These are phyloP conservation scores for Deroplatys truncata DNA, from an alignment of 2,888 invertebrate genomes.

Conservation along the genomic window DNA sequence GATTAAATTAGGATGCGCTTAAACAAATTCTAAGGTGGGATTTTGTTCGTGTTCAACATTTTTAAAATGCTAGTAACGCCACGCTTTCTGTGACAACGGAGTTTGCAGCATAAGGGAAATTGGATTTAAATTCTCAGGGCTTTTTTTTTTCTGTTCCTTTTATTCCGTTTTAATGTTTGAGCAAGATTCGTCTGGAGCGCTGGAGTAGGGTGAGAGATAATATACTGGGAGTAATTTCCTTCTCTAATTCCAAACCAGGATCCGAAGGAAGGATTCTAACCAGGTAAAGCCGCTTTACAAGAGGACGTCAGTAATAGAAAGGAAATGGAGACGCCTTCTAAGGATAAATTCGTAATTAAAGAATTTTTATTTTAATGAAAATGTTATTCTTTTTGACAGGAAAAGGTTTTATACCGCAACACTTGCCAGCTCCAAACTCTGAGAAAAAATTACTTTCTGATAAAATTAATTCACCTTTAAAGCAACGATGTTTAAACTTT, in stretches of 20 bases:
- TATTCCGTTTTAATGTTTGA: not conserved
- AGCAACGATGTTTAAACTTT: no score
- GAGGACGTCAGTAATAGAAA: not conserved
- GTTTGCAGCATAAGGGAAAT: not conserved
- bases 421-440: no score
- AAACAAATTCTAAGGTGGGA: not conserved
- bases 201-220: not conserved
- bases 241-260: not conserved
- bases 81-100: not conserved
- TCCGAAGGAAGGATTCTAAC: not conserved
- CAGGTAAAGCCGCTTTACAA: not conserved
- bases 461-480: no score
- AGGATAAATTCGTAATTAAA: not conserved
- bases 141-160: not conserved
- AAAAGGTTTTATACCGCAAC: not conserved
- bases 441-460: no score
- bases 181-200: not conserved
- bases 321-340: not conserved
- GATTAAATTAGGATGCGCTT: not conserved
- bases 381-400: not conserved
- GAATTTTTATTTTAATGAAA: not conserved
- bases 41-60: not conserved
- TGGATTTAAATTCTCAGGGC: not conserved
- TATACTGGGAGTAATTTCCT: not conserved
- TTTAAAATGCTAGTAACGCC: no score